Conservation (phyloP, 2,113 vertebrate species). For the Prietella phreatophila region DNA sequence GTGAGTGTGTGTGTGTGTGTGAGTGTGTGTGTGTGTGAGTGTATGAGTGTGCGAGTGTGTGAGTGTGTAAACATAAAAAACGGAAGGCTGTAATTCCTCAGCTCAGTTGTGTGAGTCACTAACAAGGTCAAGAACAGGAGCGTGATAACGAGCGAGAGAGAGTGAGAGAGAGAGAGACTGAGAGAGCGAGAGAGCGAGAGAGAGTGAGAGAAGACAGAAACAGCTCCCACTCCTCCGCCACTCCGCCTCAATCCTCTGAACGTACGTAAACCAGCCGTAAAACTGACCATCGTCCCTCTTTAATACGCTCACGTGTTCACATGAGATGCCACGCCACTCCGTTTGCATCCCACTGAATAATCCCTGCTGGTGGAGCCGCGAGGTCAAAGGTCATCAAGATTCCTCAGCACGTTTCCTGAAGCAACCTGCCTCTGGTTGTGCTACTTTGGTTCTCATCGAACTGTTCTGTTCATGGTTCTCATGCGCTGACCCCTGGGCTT, state of each 20-base stretch:
- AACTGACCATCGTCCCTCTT: background rate
- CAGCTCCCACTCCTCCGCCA: conserved; percentile 22
- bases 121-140: conserved; percentile 54
- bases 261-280: conserved; percentile 3
- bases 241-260: conserved; percentile 12
- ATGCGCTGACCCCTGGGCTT: conserved; percentile 60
- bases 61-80: no score
- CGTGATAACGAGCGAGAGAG: conserved; percentile 45
- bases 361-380: background rate
- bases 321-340: background rate
- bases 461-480: conserved; percentile 31
- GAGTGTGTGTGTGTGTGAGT: no score
- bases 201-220: conserved; percentile 14
- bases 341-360: background rate
- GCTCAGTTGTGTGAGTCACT: conserved; percentile 64
- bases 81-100: conserved; percentile 77
- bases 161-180: no score
- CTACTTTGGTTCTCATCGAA: conserved; percentile 25
- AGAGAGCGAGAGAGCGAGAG: conserved; percentile 10
- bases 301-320: background rate
- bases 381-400: conserved; percentile 23
- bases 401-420: background rate
- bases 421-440: background rate
- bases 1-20: no score
- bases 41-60: no score